phyloP scores from a whole-genome alignment of 2,888 invertebrate species.

The Argynnis bischoffii region DNA sequence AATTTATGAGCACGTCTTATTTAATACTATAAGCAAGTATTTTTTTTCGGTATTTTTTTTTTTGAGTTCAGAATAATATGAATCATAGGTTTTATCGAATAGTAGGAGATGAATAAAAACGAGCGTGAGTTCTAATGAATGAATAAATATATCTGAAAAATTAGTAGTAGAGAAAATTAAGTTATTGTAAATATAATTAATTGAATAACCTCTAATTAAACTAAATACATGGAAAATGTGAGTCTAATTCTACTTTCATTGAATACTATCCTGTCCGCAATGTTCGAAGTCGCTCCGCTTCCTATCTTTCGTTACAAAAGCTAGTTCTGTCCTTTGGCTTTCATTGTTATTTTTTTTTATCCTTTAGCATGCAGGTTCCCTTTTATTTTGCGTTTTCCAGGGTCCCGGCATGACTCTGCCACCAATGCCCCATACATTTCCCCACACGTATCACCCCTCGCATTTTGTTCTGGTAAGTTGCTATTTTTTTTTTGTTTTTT shows the following conservation, averaged over 20 bases:
- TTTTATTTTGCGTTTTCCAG: slow-evolving; percentile 76
- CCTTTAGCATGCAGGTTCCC: slow-evolving; percentile 74
- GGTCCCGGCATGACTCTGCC: slow-evolving; percentile 79
- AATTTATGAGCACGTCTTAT: too few species aligned
- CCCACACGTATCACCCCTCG: slow-evolving; percentile 81
- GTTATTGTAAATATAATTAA: not conserved
- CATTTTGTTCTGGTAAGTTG: slow-evolving; percentile 81
- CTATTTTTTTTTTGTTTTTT: slow-evolving; percentile 47
- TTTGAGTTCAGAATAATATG: too few species aligned
- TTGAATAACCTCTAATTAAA: not conserved
- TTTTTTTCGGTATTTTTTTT: too few species aligned
- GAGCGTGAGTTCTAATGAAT: too few species aligned
- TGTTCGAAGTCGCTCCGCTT: slow-evolving; percentile 4
- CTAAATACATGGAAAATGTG: not conserved
- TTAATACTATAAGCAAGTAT: too few species aligned
- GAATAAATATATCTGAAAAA: too few species aligned
- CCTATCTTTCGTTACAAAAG: slow-evolving; percentile 4
- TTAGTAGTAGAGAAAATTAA: too few species aligned
- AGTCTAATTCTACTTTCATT: slow-evolving; percentile 13
- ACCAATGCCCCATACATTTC: slow-evolving; percentile 79
- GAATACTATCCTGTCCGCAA: slow-evolving; percentile 10
- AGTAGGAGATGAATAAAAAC: too few species aligned
- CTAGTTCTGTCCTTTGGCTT: slow-evolving; percentile 26
- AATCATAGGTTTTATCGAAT: too few species aligned
- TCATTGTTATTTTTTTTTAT: slow-evolving; percentile 42